Conservation (phyloP, 2,888 invertebrate genomes). For the Phragmatobia fuliginosa region DNA sequence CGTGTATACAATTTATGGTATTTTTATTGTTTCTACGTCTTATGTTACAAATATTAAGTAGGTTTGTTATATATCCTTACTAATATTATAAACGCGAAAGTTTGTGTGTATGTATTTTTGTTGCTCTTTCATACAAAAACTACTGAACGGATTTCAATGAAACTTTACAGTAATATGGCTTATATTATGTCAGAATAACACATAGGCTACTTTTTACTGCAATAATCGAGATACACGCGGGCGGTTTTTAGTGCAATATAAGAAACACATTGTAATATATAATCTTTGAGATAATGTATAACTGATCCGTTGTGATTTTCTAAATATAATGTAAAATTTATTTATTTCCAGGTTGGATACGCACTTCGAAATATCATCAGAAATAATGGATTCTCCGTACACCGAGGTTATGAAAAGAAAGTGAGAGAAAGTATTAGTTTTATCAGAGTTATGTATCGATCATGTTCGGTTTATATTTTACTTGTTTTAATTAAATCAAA, state of each 20-base stretch:
- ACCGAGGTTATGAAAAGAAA: slow-evolving; percentile 68
- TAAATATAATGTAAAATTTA: not conserved
- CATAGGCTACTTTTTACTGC: too few species aligned
- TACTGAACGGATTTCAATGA: too few species aligned
- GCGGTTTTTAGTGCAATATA: too few species aligned
- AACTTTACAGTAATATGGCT: too few species aligned
- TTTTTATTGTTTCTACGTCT: not conserved
- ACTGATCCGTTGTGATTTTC: not conserved
- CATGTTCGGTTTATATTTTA: slow-evolving; percentile 1
- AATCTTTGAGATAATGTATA: not conserved
- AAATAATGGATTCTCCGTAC: slow-evolving; percentile 69
- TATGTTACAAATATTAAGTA: not conserved
- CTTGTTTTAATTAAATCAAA: slow-evolving; percentile 6
- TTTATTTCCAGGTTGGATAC: slow-evolving; percentile 69
- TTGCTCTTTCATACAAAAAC: too few species aligned
- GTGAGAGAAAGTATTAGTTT: slow-evolving; percentile 35
- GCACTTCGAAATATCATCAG: slow-evolving; percentile 73
- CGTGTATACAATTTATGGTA: not conserved
- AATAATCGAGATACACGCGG: too few species aligned
- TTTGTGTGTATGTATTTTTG: not conserved
- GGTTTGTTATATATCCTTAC: not conserved
- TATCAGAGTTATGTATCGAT: slow-evolving; percentile 1
- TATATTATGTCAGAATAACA: too few species aligned
- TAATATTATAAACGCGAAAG: not conserved
- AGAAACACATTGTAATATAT: too few species aligned